A percentile compares a stretch with the other conserved stretches of the same genome.
These are phyloP conservation scores for Cepaea hortensis DNA, from an alignment of 2,888 invertebrate genomes.

Conservation along the genomic window DNA sequence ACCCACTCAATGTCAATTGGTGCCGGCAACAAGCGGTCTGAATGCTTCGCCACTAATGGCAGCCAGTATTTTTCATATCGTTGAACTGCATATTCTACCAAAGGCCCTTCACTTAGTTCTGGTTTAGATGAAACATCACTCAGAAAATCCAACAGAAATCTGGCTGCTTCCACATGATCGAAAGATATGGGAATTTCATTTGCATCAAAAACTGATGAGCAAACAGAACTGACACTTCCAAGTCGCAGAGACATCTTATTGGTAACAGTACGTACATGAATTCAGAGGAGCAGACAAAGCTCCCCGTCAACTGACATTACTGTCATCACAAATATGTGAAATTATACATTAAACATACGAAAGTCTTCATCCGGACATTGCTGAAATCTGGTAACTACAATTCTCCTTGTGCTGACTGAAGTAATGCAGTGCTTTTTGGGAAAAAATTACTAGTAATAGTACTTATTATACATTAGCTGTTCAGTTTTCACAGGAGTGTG, in stretches of 20 bases:
- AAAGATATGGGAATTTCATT: constrained; percentile 52
- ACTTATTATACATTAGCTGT: no score
- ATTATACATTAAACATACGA: not conserved
- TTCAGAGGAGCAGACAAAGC: constrained; percentile 7
- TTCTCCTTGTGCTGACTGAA: no score
- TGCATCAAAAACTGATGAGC: constrained; percentile 40
- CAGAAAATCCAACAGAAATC: constrained; percentile 66
- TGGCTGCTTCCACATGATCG: constrained; percentile 57
- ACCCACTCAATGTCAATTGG: constrained; percentile 78
- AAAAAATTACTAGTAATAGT: no score
- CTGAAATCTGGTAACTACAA: no score
- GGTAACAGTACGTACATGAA: not conserved
- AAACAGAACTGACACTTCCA: constrained; percentile 38
- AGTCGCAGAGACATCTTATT: constrained; percentile 31
- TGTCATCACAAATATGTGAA: not conserved
- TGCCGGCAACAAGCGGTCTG: constrained; percentile 73
- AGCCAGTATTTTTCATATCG: constrained; percentile 78
- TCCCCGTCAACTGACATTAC: constrained; percentile 1
- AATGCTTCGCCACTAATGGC: constrained; percentile 75
- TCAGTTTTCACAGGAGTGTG: no score
- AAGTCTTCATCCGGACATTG: no score
- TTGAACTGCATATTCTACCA: constrained; percentile 75
- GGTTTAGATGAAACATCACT: constrained; percentile 61
- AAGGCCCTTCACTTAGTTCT: constrained; percentile 66
- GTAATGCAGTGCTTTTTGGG: no score